A percentile compares a stretch with the other conserved stretches of the same genome.
Conservation (phyloP, 2,888 invertebrate genomes). For the Nephrotoma guestfalica region DNA sequence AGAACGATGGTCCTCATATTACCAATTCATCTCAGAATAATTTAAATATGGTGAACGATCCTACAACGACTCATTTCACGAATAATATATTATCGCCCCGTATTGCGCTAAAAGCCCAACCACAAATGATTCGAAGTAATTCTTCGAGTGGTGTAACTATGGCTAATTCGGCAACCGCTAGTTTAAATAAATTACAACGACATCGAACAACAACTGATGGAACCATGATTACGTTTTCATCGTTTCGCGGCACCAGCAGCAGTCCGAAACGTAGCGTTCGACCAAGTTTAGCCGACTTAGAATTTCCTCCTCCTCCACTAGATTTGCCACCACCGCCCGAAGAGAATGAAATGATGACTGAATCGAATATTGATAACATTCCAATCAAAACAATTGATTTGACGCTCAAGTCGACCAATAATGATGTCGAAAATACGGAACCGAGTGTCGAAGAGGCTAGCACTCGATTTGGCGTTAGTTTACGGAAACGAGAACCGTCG, state of each 20-base stretch:
- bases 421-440: constrained; percentile 45
- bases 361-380: constrained; percentile 11
- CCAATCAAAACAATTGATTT: constrained; percentile 16
- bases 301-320: constrained; percentile 75
- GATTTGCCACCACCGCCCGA: constrained; percentile 68
- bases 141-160: constrained; percentile 70
- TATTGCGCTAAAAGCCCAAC: constrained; percentile 47
- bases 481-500: constrained; percentile 49
- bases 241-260: constrained; percentile 44
- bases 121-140: constrained; percentile 81
- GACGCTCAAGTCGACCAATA: constrained; percentile 17
- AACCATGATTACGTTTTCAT: constrained; percentile 33
- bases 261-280: constrained; percentile 58
- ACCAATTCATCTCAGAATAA: not conserved
- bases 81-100: constrained; percentile 29
- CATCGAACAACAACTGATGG: constrained; percentile 38
- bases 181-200: constrained; percentile 38
- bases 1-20: constrained; percentile 41
- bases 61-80: constrained; percentile 11
- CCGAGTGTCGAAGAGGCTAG: constrained; percentile 59
- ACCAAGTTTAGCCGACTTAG: constrained; percentile 65
- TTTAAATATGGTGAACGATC: constrained; percentile 13
- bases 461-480: constrained; percentile 53
- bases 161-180: constrained; percentile 45
- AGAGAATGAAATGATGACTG: constrained; percentile 34